Evolutionary conservation across 2,113 vertebrate genomes (phyloP).

Genomic region (Corapipo altera): DNA sequence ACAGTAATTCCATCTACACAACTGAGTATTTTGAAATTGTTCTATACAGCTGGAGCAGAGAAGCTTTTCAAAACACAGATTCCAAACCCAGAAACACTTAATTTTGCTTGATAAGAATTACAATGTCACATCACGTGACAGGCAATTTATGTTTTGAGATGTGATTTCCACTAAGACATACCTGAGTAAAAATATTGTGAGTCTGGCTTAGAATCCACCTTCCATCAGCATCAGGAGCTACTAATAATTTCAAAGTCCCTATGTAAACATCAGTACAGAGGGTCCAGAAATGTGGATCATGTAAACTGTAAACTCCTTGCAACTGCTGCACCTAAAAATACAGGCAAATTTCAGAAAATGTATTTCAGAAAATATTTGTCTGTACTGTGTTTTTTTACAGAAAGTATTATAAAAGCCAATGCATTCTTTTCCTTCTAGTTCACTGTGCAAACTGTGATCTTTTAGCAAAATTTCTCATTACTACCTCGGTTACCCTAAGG

Average conservation of each 20-base stretch:
- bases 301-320: conserved; percentile 94
- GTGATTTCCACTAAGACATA: conserved; percentile 54
- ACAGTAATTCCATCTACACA: neutral
- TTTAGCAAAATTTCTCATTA: neutral
- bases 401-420: neutral
- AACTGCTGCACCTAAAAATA: conserved; percentile 91
- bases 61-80: neutral
- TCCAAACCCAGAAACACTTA: neutral
- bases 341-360: neutral
- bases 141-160: neutral
- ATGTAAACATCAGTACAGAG: conserved; percentile 95
- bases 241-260: conserved; percentile 91
- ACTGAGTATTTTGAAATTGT: neutral
- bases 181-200: conserved; percentile 98
- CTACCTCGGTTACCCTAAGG: neutral
- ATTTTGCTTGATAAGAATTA: neutral
- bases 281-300: conserved; percentile 99
- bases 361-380: neutral
- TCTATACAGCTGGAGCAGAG: neutral
- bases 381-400: neutral
- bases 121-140: fast-evolving
- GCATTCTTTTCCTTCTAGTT: neutral
- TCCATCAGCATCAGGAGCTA: conserved; percentile 92
- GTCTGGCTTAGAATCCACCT: conserved; percentile 98
- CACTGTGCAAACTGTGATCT: neutral